Percentiles rank a stretch among this genome's conserved stretches.
These are phyloP conservation scores for Osmerus eperlanus DNA, from an alignment of 2,113 vertebrate species.

Conservation along the genomic window DNA sequence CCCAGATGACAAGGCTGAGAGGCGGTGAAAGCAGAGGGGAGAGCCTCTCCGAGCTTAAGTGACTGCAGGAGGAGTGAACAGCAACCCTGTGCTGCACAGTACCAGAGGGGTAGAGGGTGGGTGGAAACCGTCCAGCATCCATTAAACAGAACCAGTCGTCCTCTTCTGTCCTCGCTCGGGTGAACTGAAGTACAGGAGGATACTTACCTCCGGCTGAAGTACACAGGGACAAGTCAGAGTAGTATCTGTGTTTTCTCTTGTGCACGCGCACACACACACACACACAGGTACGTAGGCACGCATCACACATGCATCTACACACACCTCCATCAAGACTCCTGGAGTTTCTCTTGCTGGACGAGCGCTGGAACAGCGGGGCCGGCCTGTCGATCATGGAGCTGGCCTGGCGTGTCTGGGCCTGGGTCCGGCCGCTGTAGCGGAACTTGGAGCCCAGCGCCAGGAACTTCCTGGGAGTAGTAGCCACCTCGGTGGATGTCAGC, in stretches of 20 bases:
- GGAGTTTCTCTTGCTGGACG: slow-evolving; percentile 90
- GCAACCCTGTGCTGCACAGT: neutral
- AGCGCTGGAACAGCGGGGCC: slow-evolving; percentile 89
- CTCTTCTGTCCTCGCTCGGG: neutral
- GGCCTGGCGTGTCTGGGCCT: slow-evolving; percentile 92
- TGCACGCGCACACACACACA: neutral
- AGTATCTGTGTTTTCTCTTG: neutral
- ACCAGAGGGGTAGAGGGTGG: neutral
- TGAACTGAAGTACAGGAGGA: neutral
- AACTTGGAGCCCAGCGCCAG: slow-evolving; percentile 95
- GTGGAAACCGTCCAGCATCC: neutral
- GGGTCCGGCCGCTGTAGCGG: slow-evolving; percentile 94
- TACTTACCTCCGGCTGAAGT: slow-evolving; percentile 15
- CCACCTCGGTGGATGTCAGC: slow-evolving; percentile 89
- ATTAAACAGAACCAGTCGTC: slow-evolving; percentile 18
- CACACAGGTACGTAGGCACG: neutral
- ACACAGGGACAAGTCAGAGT: neutral
- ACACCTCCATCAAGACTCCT: slow-evolving; percentile 90
- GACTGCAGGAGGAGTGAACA: neutral
- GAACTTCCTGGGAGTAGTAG: slow-evolving; percentile 90
- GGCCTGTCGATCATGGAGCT: slow-evolving; percentile 94
- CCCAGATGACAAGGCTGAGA: slow-evolving; percentile 1
- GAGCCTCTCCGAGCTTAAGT: neutral
- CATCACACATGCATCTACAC: neutral
- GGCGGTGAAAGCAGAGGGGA: neutral